Evolutionary conservation across 2,797 vertebrate species (phyloP).

Genomic region (Geotrypetes seraphini): DNA sequence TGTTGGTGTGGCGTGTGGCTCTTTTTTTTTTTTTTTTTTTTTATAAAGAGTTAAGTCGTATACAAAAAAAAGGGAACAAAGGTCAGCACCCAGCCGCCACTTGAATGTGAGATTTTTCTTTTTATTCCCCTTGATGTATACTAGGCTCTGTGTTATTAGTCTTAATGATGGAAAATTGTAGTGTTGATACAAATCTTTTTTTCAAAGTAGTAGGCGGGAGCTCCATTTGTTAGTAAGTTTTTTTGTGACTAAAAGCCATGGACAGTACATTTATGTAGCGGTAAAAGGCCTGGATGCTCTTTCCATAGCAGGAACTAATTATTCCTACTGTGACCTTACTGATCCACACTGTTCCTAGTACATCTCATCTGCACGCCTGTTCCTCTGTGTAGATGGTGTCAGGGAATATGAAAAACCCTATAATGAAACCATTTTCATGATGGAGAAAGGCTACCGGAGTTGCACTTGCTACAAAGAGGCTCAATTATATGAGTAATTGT

Average conservation of each 20-base stretch:
- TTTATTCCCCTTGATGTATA: constrained; percentile 96
- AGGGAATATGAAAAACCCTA: constrained; percentile 99
- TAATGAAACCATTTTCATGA: constrained; percentile 99
- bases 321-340: constrained; percentile 99
- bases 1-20: constrained; percentile 71
- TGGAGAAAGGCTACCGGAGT: constrained; percentile 99
- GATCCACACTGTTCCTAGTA: constrained; percentile 97
- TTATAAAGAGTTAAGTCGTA: constrained; percentile 96
- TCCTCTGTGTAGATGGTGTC: constrained; percentile 96
- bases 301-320: constrained; percentile 99
- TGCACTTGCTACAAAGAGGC: constrained; percentile 99
- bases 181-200: constrained; percentile 99
- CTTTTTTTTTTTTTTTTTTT: constrained; percentile 73
- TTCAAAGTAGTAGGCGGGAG: constrained; percentile 99
- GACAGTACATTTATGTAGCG: constrained; percentile 98
- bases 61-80: constrained; percentile 96
- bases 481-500: constrained; percentile 99
- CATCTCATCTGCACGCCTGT: constrained; percentile 96
- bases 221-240: constrained; percentile 99
- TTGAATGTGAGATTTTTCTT: constrained; percentile 97
- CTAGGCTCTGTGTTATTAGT: constrained; percentile 98
- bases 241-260: constrained; percentile 98
- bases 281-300: constrained; percentile 99
- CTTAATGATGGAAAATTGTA: constrained; percentile 99
- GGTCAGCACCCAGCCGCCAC: constrained; percentile 99